Percentiles rank a stretch among this genome's conserved stretches.
phyloP scores from a whole-genome alignment of 2,888 invertebrate genomes.

The Frankliniella fusca region DNA sequence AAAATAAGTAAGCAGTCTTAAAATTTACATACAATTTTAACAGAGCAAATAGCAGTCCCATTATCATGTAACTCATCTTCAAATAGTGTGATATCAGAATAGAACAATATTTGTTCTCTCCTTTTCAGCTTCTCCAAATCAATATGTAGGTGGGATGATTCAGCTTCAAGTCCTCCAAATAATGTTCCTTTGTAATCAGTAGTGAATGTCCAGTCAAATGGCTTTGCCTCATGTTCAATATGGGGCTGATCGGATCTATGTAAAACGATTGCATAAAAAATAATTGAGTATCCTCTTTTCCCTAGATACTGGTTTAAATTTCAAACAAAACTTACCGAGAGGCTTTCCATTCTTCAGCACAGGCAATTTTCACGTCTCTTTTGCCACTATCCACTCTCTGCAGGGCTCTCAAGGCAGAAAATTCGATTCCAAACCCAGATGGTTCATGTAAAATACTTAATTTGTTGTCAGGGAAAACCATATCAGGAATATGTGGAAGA shows the following conservation, averaged over 20 bases:
- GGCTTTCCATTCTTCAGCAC: slow-evolving; percentile 87
- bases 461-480: slow-evolving; percentile 93
- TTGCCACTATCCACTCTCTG: slow-evolving; percentile 70
- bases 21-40: slow-evolving; percentile 78
- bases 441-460: slow-evolving; percentile 65
- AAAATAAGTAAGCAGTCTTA: not conserved
- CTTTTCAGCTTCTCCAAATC: slow-evolving; percentile 83
- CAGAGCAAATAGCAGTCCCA: slow-evolving; percentile 83
- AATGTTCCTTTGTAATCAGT: slow-evolving; percentile 85
- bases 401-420: slow-evolving; percentile 88
- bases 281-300: slow-evolving; percentile 5
- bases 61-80: slow-evolving; percentile 99
- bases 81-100: slow-evolving; percentile 86
- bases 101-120: slow-evolving; percentile 89
- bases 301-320: not conserved
- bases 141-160: slow-evolving; percentile 68
- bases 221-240: slow-evolving; percentile 69
- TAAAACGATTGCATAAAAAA: slow-evolving; percentile 37
- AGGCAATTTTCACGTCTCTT: slow-evolving; percentile 77
- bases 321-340: slow-evolving; percentile 60
- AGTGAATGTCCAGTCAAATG: slow-evolving; percentile 97
- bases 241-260: slow-evolving; percentile 61
- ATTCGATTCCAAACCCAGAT: slow-evolving; percentile 67
- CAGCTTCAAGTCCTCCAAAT: slow-evolving; percentile 56
- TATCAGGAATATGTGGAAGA: slow-evolving; percentile 94